Evolutionary conservation across 92 coral and sea anemone species (phyloP).

Genomic region (Zoanthus sociatus): DNA sequence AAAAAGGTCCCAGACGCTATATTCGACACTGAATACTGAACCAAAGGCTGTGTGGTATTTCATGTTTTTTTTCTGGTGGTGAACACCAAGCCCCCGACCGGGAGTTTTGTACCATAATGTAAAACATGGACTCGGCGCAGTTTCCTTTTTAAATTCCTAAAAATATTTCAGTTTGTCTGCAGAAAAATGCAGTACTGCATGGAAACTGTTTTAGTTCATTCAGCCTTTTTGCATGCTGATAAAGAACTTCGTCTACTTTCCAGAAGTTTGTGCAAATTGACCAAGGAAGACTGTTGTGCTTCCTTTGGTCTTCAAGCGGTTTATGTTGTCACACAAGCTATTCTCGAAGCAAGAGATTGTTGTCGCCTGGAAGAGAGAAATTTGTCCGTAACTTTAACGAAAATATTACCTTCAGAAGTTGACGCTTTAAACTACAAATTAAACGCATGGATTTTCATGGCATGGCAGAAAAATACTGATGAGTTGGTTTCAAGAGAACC

Average conservation of each 20-base stretch:
- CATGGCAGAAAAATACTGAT: not conserved
- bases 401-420: conserved; percentile 24
- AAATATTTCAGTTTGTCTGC: not conserved
- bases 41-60: too few relatives aligned
- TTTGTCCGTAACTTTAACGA: not conserved
- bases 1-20: too few relatives aligned
- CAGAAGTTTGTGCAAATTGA: not conserved
- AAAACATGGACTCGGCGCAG: too few relatives aligned
- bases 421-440: conserved; percentile 60
- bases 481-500: not conserved
- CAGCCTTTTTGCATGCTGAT: conserved; percentile 71
- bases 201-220: conserved; percentile 77
- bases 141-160: too few relatives aligned
- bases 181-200: conserved; percentile 61
- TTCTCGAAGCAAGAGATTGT: conserved; percentile 42
- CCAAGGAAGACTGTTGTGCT: not conserved
- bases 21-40: too few relatives aligned
- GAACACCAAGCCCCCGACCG: too few relatives aligned
- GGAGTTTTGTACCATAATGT: too few relatives aligned
- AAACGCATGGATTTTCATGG: conserved; percentile 74
- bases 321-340: conserved; percentile 42
- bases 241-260: conserved; percentile 4
- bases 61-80: too few relatives aligned
- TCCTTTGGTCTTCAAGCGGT: conserved; percentile 10
- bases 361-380: not conserved